Conservation (phyloP, 2,113 vertebrate species). For the Pavo muticus region DNA sequence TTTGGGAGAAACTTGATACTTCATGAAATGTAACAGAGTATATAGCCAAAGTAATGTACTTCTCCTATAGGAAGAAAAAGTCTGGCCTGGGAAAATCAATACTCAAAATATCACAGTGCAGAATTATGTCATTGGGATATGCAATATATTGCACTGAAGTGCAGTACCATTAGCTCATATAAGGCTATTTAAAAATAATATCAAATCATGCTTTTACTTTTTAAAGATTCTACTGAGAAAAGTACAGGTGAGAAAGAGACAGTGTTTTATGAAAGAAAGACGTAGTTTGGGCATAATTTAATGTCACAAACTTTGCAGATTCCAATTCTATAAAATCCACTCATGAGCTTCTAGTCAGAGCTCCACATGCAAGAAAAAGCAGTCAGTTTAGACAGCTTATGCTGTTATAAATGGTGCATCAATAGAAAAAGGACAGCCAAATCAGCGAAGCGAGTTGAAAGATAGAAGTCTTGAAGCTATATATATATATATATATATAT, state of each 20-base stretch:
- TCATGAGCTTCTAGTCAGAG: conserved; percentile 41
- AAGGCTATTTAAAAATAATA: neutral
- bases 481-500: neutral
- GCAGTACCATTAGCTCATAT: neutral
- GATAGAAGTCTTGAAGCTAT: neutral
- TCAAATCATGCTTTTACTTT: neutral
- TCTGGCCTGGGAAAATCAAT: neutral
- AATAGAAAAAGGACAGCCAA: neutral
- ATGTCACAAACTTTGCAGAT: neutral
- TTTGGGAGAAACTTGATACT: neutral
- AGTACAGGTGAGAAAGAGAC: neutral
- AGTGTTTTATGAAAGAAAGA: neutral
- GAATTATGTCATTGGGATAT: neutral
- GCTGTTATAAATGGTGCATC: neutral
- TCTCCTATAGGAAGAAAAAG: neutral
- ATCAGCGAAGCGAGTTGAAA: neutral
- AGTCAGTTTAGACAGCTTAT: neutral
- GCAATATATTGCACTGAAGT: neutral
- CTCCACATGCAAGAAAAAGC: conserved; percentile 3
- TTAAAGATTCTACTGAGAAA: neutral
- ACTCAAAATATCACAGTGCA: neutral
- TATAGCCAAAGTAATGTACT: neutral
- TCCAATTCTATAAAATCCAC: conserved; percentile 7
- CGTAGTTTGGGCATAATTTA: neutral
- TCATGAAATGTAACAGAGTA: neutral